Conservation (phyloP, 1,140 invertebrate species). For the Trichonephila clavipes region DNA sequence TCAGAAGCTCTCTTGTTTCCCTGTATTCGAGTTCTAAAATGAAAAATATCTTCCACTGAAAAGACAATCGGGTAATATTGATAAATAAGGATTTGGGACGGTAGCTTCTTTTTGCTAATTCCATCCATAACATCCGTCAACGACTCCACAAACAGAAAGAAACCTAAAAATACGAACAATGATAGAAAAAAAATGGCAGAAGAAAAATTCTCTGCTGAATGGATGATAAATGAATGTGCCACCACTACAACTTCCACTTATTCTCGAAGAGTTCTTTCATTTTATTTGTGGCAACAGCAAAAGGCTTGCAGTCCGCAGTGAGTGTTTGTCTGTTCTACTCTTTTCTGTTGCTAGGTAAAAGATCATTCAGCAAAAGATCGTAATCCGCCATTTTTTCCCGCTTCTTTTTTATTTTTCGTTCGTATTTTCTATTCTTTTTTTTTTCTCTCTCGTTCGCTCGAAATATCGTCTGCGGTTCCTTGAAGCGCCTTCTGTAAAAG, state of each 20-base stretch:
- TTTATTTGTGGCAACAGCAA: slow-evolving; percentile 70
- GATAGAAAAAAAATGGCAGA: neutral
- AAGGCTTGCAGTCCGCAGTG: slow-evolving; percentile 49
- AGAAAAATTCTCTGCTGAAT: slow-evolving; percentile 38
- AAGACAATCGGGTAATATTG: slow-evolving; percentile 65
- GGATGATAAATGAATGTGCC: slow-evolving; percentile 69
- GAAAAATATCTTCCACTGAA: slow-evolving; percentile 14
- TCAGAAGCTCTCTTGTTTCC: neutral
- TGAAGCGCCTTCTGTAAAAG: slow-evolving; percentile 1
- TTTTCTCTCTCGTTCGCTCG: neutral
- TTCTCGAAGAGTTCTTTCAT: slow-evolving; percentile 51
- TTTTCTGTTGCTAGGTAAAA: slow-evolving; percentile 50
- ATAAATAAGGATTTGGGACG: slow-evolving; percentile 54
- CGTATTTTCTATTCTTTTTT: slow-evolving; percentile 8
- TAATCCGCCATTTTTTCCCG: slow-evolving; percentile 40
- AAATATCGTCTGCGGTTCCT: slow-evolving; percentile 47
- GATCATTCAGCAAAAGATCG: slow-evolving; percentile 61
- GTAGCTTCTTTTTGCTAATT: neutral
- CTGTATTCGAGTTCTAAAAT: neutral
- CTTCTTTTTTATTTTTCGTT: slow-evolving; percentile 4
- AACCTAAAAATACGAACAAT: slow-evolving; percentile 41
- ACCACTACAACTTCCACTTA: slow-evolving; percentile 71
- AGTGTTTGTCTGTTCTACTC: slow-evolving; percentile 39
- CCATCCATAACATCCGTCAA: slow-evolving; percentile 25
- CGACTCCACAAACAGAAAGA: slow-evolving; percentile 6